Percentiles rank a stretch among this genome's conserved stretches.
Evolutionary conservation across 1,140 invertebrate genomes (phyloP).

Genomic region (Aphidius gifuensis): DNA sequence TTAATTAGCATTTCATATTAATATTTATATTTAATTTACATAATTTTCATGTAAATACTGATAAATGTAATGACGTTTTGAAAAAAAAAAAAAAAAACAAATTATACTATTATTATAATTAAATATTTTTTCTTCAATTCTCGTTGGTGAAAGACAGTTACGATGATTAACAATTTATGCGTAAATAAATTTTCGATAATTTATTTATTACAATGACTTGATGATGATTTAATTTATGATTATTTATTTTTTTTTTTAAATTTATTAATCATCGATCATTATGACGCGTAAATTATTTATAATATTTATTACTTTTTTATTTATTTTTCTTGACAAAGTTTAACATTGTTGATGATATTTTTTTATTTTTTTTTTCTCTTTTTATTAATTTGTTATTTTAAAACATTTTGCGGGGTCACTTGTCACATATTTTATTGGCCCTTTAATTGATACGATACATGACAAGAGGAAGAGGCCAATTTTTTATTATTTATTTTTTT

Average conservation of each 20-base stretch:
- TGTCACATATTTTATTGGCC: not conserved
- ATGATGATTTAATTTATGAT: too few relatives aligned
- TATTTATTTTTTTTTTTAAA: not conserved
- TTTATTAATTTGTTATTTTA: not conserved
- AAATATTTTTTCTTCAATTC: too few relatives aligned
- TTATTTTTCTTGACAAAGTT: conserved; percentile 30
- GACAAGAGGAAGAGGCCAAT: conserved; percentile 5
- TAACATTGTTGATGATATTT: conserved; percentile 20
- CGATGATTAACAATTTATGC: too few relatives aligned
- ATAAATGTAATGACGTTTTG: too few relatives aligned
- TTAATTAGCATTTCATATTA: too few relatives aligned
- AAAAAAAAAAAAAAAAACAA: too few relatives aligned
- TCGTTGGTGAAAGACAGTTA: too few relatives aligned
- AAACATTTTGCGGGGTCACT: not conserved
- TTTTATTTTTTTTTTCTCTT: conserved; percentile 5
- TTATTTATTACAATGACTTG: too few relatives aligned
- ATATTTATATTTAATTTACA: too few relatives aligned
- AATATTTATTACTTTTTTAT: conserved; percentile 15
- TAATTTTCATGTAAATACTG: too few relatives aligned
- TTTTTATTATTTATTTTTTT: not conserved
- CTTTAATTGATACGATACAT: conserved; percentile 10
- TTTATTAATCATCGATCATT: not conserved
- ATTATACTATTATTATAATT: too few relatives aligned
- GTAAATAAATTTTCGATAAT: too few relatives aligned
- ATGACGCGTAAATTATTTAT: not conserved